phyloP scores from a whole-genome alignment of 2,113 vertebrate species.

The Caloenas nicobarica region DNA sequence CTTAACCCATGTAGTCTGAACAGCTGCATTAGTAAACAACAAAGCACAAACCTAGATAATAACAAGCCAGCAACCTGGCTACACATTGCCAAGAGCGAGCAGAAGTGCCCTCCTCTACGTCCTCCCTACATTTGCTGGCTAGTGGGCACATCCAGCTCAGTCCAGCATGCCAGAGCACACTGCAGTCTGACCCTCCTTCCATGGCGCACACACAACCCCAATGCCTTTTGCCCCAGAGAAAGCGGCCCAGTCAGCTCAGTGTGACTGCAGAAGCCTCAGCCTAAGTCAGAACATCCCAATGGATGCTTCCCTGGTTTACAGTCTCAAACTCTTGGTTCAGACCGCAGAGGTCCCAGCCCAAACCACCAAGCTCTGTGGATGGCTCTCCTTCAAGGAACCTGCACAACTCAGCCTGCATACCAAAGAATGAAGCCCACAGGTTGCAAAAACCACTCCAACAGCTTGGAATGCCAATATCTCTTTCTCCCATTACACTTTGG shows the following conservation, averaged over 20 bases:
- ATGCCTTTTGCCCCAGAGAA: not conserved
- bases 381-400: not conserved
- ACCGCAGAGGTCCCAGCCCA: not conserved
- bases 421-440: not conserved
- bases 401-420: too few species aligned
- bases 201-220: not conserved
- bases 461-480: not conserved
- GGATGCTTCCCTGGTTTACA: accelerated
- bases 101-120: not conserved
- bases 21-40: not conserved
- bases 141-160: accelerated
- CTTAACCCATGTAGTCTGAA: not conserved
- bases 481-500: not conserved
- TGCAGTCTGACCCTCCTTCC: not conserved
- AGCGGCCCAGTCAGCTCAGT: accelerated
- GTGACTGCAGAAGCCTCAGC: accelerated
- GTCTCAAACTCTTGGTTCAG: not conserved
- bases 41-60: not conserved
- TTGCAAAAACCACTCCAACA: not conserved
- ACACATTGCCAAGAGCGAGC: not conserved
- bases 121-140: not conserved
- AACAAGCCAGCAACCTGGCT: not conserved
- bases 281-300: accelerated
- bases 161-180: accelerated
- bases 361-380: not conserved